Percentiles rank a stretch among this genome's conserved stretches.
phyloP scores from a whole-genome alignment of 2,113 vertebrate genomes.

The Trichechus manatus region DNA sequence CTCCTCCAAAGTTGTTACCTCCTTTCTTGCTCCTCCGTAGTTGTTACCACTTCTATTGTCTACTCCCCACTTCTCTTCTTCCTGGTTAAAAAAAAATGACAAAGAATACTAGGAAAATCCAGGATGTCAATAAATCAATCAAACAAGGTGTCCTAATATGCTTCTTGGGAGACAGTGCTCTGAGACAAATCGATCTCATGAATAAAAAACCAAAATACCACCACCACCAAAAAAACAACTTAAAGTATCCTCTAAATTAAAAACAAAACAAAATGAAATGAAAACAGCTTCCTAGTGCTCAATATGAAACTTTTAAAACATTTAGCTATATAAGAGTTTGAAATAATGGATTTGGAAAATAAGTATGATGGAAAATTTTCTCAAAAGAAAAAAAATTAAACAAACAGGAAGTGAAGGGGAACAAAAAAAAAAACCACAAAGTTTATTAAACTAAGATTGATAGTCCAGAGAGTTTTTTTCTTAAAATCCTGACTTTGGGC shows the following conservation, averaged over 20 bases:
- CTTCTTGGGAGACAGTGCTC: not conserved
- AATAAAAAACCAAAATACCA: not conserved
- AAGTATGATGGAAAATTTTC: not conserved
- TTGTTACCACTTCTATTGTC: not conserved
- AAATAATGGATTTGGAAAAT: constrained; percentile 22
- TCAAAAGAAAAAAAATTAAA: not conserved
- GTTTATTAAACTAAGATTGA: not conserved
- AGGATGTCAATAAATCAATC: constrained; percentile 32
- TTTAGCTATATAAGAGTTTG: not conserved
- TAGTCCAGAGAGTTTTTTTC: not conserved
- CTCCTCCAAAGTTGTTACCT: not conserved
- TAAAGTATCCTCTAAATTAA: not conserved
- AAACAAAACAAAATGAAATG: not conserved
- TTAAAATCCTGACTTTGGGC: not conserved
- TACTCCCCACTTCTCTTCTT: not conserved
- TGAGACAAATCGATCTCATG: not conserved
- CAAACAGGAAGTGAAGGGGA: not conserved
- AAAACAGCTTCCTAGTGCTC: not conserved
- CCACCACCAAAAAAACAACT: not conserved
- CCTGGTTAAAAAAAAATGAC: not conserved
- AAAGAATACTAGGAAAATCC: not conserved
- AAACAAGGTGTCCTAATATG: not conserved
- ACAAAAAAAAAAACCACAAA: not conserved
- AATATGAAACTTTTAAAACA: not conserved
- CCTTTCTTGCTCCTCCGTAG: too few relatives aligned